Evolutionary conservation across 2,797 vertebrate genomes (phyloP).

Genomic region (Bryconaethiops microstoma): DNA sequence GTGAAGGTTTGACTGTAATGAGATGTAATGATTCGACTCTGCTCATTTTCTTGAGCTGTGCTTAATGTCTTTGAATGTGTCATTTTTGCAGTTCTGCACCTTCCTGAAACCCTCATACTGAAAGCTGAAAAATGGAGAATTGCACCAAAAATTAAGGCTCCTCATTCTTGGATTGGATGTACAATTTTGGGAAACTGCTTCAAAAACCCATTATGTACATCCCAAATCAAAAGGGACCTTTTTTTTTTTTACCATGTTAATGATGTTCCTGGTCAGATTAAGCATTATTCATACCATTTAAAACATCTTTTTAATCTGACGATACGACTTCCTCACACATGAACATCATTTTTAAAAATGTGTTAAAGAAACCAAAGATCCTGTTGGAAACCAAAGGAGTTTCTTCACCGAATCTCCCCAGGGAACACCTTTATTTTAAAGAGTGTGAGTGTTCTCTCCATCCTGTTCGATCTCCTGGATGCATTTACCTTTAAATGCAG

Average conservation of each 20-base stretch:
- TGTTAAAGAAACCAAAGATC: neutral
- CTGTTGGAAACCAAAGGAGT: neutral
- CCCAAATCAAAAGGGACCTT: no score
- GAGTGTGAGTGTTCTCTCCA: neutral
- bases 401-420: neutral
- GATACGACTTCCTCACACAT: no score
- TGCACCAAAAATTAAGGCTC: neutral
- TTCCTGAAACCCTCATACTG: neutral
- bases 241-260: no score
- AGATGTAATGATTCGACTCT: conserved; percentile 47
- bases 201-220: no score
- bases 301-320: no score
- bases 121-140: neutral
- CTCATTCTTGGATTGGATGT: neutral
- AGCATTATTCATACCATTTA: no score
- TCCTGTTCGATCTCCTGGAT: conserved; percentile 5
- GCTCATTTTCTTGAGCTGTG: conserved; percentile 20
- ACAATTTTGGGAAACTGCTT: neutral
- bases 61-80: conserved; percentile 17
- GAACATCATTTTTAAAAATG: no score
- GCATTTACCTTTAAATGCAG: neutral
- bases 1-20: conserved; percentile 50
- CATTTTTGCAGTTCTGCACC: neutral
- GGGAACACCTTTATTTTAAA: neutral
- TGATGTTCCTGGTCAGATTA: no score